Conservation (phyloP, 2,888 invertebrate species). For the Cephonodes hylas region DNA sequence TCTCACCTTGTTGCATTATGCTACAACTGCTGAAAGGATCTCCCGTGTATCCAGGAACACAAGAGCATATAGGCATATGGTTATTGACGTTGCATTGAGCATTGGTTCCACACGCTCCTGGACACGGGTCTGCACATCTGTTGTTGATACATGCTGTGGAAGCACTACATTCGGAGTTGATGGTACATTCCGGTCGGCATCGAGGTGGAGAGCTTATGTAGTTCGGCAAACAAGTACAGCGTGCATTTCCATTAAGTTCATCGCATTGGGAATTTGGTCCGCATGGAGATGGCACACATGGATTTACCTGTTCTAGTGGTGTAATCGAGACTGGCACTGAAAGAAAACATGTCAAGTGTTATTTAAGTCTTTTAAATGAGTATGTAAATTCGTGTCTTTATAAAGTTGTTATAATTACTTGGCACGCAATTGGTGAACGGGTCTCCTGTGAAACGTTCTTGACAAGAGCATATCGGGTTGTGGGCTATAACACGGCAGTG, state of each 20-base stretch:
- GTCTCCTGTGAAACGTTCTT: slow-evolving; percentile 87
- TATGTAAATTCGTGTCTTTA: slow-evolving; percentile 11
- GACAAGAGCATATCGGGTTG: slow-evolving; percentile 90
- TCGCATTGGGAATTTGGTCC: slow-evolving; percentile 88
- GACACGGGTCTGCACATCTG: slow-evolving; percentile 88
- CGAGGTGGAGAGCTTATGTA: slow-evolving; percentile 89
- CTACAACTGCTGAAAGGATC: slow-evolving; percentile 85
- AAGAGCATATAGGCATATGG: slow-evolving; percentile 86
- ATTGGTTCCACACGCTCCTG: slow-evolving; percentile 88
- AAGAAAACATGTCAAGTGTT: slow-evolving; percentile 13
- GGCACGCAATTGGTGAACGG: slow-evolving; percentile 84
- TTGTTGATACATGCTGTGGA: slow-evolving; percentile 85
- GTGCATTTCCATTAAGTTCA: slow-evolving; percentile 83
- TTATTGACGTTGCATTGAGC: slow-evolving; percentile 87
- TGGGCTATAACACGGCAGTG: slow-evolving; percentile 91
- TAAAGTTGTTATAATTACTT: slow-evolving; percentile 49
- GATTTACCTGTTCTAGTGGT: slow-evolving; percentile 64
- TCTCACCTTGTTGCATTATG: slow-evolving; percentile 49
- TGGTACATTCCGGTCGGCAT: slow-evolving; percentile 87
- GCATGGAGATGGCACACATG: slow-evolving; percentile 89
- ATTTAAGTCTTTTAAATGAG: too few species aligned
- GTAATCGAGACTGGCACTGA: slow-evolving; percentile 54
- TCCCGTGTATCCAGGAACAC: slow-evolving; percentile 85
- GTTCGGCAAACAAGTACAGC: slow-evolving; percentile 86
- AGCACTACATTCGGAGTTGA: slow-evolving; percentile 86